Evolutionary conservation across 2,888 invertebrate genomes (phyloP).

Genomic region (Leptinotarsa peninsularis): DNA sequence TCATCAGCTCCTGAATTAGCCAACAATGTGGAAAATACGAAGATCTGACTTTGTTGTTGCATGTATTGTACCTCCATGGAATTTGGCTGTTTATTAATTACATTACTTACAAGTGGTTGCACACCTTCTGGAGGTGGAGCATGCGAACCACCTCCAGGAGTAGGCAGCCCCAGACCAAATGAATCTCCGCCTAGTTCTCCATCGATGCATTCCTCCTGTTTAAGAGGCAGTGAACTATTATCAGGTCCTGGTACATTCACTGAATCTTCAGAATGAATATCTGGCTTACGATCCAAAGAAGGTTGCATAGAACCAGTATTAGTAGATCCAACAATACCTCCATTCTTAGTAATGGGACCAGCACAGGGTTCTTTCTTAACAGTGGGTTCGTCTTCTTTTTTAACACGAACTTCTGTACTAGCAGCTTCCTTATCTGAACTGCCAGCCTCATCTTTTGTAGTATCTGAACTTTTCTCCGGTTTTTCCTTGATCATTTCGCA

Average conservation of each 20-base stretch:
- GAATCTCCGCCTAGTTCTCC: conserved; percentile 63
- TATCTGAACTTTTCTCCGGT: conserved; percentile 66
- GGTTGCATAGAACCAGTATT: conserved; percentile 64
- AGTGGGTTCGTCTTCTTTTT: conserved; percentile 63
- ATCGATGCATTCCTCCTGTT: conserved; percentile 64
- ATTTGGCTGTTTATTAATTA: conserved; percentile 82
- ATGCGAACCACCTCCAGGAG: conserved; percentile 56
- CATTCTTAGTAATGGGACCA: conserved; percentile 64
- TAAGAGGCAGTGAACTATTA: conserved; percentile 57
- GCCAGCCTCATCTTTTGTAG: conserved; percentile 66
- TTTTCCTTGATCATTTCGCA: conserved; percentile 67
- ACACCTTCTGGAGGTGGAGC: conserved; percentile 72
- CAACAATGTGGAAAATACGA: conserved; percentile 94
- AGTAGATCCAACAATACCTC: conserved; percentile 65
- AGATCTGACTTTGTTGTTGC: conserved; percentile 98
- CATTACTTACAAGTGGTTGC: conserved; percentile 81
- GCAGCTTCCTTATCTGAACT: conserved; percentile 64
- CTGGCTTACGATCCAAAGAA: conserved; percentile 60
- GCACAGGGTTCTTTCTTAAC: conserved; percentile 62
- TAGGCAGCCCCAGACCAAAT: conserved; percentile 59
- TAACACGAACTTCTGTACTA: conserved; percentile 62
- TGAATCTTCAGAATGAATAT: conserved; percentile 53
- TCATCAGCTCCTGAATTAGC: conserved; percentile 96
- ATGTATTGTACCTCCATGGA: conserved; percentile 88
- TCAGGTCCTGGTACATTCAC: conserved; percentile 48